Percentiles rank a stretch among this genome's conserved stretches.
phyloP scores from a whole-genome alignment of 2,888 invertebrate species.

The Ceriagrion tenellum region DNA sequence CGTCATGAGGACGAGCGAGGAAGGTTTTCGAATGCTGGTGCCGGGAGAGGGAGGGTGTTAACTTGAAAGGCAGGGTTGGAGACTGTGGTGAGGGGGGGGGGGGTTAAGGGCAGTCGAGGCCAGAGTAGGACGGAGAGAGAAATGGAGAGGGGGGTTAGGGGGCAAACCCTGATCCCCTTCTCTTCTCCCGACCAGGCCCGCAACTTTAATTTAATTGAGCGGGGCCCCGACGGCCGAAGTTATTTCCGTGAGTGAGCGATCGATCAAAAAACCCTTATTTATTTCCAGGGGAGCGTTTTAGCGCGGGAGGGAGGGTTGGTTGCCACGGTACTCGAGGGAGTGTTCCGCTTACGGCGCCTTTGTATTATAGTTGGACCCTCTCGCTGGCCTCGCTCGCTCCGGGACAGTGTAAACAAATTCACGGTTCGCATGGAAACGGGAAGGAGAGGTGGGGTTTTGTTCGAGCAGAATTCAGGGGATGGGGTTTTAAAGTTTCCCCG shows the following conservation, averaged over 20 bases:
- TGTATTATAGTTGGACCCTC: background rate
- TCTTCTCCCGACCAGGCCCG: background rate
- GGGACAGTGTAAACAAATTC: background rate
- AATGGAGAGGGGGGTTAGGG: background rate
- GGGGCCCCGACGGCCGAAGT: background rate
- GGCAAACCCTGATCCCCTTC: background rate
- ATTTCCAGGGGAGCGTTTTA: slow-evolving; percentile 10
- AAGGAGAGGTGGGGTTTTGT: background rate
- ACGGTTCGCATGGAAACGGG: background rate
- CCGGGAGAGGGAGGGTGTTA: no score
- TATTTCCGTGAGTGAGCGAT: slow-evolving; percentile 8
- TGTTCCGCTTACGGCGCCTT: background rate
- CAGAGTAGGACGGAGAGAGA: background rate
- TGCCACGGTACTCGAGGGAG: no score
- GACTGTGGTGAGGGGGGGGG: background rate
- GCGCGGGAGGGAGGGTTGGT: background rate
- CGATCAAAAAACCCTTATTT: slow-evolving; percentile 26
- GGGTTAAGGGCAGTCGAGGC: background rate
- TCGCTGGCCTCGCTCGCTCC: background rate
- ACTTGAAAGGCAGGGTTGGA: background rate
- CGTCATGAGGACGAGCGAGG: background rate
- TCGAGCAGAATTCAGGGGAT: no score
- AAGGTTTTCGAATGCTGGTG: no score
- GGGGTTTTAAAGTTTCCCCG: no score
- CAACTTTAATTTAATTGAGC: slow-evolving; percentile 28